phyloP scores from a whole-genome alignment of 2,113 vertebrate species.

The Thamnaconus septentrionalis region DNA sequence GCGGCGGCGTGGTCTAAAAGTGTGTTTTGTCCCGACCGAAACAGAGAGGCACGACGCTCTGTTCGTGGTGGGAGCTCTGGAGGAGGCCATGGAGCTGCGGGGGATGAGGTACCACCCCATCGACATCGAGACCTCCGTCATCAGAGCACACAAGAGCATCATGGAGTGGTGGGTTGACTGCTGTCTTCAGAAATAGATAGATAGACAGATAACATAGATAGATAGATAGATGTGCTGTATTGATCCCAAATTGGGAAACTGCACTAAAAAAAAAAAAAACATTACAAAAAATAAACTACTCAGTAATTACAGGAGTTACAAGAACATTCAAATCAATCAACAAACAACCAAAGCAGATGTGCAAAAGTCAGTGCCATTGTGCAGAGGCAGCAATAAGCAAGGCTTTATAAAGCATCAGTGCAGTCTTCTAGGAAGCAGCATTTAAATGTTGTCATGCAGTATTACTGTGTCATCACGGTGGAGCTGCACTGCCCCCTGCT shows the following conservation, averaged over 20 bases:
- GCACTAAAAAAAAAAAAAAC: too few species aligned
- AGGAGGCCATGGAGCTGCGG: conserved; percentile 97
- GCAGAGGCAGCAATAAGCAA: too few species aligned
- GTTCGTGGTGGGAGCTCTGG: conserved; percentile 95
- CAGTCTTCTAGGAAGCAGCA: too few species aligned
- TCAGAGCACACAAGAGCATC: conserved; percentile 96
- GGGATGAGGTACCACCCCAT: conserved; percentile 98
- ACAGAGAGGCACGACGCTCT: conserved; percentile 95
- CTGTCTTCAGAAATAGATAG: not conserved
- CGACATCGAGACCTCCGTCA: conserved; percentile 97
- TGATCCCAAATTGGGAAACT: too few species aligned
- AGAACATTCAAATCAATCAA: too few species aligned
- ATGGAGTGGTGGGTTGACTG: conserved; percentile 86
- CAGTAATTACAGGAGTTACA: too few species aligned
- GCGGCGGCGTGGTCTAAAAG: not conserved
- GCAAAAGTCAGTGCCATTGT: too few species aligned
- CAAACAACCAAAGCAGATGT: too few species aligned
- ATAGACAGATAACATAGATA: too few species aligned
- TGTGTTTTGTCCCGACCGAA: not conserved
- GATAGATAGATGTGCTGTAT: too few species aligned
- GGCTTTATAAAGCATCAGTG: too few species aligned
- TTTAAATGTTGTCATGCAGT: not conserved
- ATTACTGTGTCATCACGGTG: not conserved
- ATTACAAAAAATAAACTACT: too few species aligned
- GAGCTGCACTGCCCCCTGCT: not conserved